Conservation (phyloP, 92 coral and sea anemone genomes). For the Epizoanthus rinbou region DNA sequence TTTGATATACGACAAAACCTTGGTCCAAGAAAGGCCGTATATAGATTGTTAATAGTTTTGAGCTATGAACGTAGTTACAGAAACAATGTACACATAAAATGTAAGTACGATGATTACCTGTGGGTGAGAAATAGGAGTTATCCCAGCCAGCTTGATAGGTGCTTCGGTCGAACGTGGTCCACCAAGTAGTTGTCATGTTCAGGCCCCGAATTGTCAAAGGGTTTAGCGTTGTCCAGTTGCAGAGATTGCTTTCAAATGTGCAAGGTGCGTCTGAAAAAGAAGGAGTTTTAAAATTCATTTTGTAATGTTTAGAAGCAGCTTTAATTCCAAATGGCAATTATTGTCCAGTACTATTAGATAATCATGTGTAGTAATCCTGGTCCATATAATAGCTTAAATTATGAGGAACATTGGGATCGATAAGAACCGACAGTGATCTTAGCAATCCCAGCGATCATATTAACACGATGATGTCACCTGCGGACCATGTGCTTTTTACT, state of each 20-base stretch:
- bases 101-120: conserved; percentile 3
- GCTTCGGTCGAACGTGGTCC: neutral
- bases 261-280: conserved; percentile 49
- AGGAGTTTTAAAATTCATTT: neutral
- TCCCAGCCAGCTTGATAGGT: conserved; percentile 6
- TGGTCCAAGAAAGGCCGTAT: too few species aligned
- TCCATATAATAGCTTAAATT: too few species aligned
- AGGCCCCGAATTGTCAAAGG: conserved; percentile 55
- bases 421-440: too few species aligned
- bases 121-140: conserved; percentile 17
- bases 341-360: too few species aligned
- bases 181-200: conserved; percentile 64
- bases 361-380: too few species aligned
- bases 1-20: too few species aligned
- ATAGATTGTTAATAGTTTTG: too few species aligned
- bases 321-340: neutral
- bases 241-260: conserved; percentile 49
- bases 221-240: conserved; percentile 55
- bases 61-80: neutral
- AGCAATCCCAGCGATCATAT: too few species aligned
- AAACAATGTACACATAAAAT: neutral
- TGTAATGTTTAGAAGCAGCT: neutral
- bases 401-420: too few species aligned
- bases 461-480: too few species aligned
- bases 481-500: too few species aligned